These are phyloP conservation scores for Chrysomallon squamiferum DNA, from an alignment of 1,140 invertebrate genomes.

Conservation along the genomic window DNA sequence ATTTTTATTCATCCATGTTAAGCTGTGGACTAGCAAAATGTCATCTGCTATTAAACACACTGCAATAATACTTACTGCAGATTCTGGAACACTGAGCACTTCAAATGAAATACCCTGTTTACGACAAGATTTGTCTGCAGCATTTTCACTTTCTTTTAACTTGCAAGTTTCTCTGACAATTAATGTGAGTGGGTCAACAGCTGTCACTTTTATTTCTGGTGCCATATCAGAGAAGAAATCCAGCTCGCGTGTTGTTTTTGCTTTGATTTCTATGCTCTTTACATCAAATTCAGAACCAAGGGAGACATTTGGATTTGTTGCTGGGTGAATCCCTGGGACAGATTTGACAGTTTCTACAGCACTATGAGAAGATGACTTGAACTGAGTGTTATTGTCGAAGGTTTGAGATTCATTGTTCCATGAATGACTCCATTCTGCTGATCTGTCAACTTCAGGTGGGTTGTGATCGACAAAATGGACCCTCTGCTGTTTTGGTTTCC, in stretches of 20 bases:
- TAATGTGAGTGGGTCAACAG: neutral
- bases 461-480: neutral
- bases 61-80: too few relatives aligned
- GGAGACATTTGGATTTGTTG: neutral
- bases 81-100: too few relatives aligned
- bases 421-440: neutral
- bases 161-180: neutral
- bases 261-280: neutral
- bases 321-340: neutral
- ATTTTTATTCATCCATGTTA: too few relatives aligned
- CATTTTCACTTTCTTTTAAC: too few relatives aligned
- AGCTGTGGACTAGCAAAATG: too few relatives aligned
- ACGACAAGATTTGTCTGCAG: too few relatives aligned
- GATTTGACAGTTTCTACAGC: neutral
- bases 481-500: neutral
- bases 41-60: too few relatives aligned
- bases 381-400: too few relatives aligned
- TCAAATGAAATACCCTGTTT: too few relatives aligned
- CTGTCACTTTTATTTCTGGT: neutral
- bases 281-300: slow-evolving; percentile 2
- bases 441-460: neutral
- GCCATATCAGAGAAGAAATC: slow-evolving; percentile 1
- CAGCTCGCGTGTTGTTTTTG: neutral
- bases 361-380: too few relatives aligned
- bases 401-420: neutral